phyloP scores from a whole-genome alignment of 37 sponge, comb jelly and placozoan genomes.

The Spongia lamella region DNA sequence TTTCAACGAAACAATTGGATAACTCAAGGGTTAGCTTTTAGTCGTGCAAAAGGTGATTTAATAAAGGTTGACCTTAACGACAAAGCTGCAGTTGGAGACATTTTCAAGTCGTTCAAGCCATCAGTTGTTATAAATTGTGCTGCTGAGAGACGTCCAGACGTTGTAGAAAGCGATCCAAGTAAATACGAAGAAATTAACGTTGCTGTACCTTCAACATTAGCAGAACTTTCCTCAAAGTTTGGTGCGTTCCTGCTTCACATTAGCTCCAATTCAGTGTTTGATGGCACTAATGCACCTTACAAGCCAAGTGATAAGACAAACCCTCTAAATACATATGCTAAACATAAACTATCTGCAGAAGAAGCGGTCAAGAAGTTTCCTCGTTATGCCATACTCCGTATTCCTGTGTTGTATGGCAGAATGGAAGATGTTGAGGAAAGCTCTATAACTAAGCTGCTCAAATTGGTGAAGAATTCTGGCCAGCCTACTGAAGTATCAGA shows the following conservation, averaged over 20 bases:
- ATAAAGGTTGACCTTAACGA: constrained; percentile 66
- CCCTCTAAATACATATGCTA: constrained; percentile 85
- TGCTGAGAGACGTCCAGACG: constrained; percentile 89
- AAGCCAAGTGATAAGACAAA: constrained; percentile 46
- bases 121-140: constrained; percentile 78
- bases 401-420: constrained; percentile 80
- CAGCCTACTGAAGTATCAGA: constrained; percentile 62
- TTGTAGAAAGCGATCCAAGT: constrained; percentile 58
- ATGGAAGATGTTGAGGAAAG: constrained; percentile 75
- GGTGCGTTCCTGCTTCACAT: constrained; percentile 64
- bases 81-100: constrained; percentile 25
- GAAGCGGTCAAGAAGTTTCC: constrained; percentile 27
- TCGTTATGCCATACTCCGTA: constrained; percentile 50
- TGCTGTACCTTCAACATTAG: constrained; percentile 45
- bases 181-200: constrained; percentile 62
- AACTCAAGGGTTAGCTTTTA: constrained; percentile 67
- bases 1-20: constrained; percentile 61
- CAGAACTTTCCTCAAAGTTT: constrained; percentile 24
- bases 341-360: constrained; percentile 67
- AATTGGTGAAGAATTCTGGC: constrained; percentile 30
- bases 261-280: constrained; percentile 88
- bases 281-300: constrained; percentile 80
- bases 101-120: constrained; percentile 61
- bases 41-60: constrained; percentile 54
- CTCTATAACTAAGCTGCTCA: constrained; percentile 74